Conservation (phyloP, 2,797 vertebrate species). For the Rhabdomys pumilio region DNA sequence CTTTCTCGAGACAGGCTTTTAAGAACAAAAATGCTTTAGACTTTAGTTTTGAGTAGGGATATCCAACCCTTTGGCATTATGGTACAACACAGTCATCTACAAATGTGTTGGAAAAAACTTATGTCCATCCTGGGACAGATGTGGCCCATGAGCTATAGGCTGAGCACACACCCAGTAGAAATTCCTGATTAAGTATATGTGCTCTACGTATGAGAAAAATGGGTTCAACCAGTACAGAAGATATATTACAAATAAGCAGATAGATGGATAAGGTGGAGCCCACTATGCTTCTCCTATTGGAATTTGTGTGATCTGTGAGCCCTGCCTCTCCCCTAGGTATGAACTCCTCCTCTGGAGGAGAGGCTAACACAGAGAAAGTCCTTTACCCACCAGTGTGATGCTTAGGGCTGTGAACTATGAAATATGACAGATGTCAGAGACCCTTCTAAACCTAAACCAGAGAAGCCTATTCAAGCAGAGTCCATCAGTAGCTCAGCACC, state of each 20-base stretch:
- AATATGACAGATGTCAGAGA: constrained; percentile 1
- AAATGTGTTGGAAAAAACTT: not conserved
- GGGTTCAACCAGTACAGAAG: not conserved
- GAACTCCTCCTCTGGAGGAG: not conserved
- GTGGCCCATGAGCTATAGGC: not conserved
- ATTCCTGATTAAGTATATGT: constrained; percentile 1
- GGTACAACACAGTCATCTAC: not conserved
- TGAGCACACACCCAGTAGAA: not conserved
- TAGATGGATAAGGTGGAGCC: not conserved
- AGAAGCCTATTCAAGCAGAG: not conserved
- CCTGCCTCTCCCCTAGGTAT: not conserved
- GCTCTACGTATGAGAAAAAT: not conserved
- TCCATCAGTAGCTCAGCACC: not conserved
- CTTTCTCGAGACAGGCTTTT: constrained; percentile 19
- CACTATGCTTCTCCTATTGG: not conserved
- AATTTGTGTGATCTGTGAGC: not conserved
- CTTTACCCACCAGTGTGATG: not conserved
- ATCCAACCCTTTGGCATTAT: not conserved
- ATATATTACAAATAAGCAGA: not conserved
- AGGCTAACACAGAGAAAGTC: not conserved
- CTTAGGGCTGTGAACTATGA: not conserved
- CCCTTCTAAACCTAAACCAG: constrained; percentile 43
- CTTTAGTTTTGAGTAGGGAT: not conserved
- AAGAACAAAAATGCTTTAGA: constrained; percentile 35
- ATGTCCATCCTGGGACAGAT: not conserved